phyloP scores from a whole-genome alignment of 2,888 invertebrate species.

The Amaurobius ferox region DNA sequence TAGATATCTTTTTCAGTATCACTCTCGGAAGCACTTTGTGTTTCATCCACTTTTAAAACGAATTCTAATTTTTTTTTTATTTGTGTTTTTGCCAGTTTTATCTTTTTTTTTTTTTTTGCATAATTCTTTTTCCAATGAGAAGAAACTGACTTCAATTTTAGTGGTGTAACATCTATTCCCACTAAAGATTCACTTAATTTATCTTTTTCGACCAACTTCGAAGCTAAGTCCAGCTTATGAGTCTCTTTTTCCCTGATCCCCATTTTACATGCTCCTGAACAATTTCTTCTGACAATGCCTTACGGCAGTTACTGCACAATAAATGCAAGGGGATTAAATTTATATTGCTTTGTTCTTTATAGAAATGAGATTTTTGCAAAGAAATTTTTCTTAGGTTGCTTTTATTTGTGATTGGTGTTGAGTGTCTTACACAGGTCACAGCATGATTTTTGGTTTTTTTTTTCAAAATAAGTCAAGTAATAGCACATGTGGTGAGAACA shows the following conservation, averaged over 20 bases:
- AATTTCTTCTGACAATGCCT: background rate
- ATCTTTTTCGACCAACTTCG: background rate
- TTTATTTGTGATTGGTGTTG: background rate
- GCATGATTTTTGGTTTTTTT: background rate
- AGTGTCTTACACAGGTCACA: background rate
- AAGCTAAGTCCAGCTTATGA: background rate
- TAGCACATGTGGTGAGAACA: background rate
- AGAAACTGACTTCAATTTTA: background rate
- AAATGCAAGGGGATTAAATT: background rate
- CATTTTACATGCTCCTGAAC: too few species aligned
- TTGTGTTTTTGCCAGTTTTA: background rate
- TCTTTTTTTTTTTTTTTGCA: background rate
- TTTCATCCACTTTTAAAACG: background rate
- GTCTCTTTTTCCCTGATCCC: background rate
- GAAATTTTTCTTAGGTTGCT: background rate
- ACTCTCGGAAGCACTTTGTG: background rate
- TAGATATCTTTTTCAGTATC: background rate
- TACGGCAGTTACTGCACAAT: background rate
- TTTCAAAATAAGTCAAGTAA: background rate
- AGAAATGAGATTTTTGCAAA: background rate
- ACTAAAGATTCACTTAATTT: background rate
- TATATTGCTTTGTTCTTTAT: constrained; percentile 7
- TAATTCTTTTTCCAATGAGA: background rate
- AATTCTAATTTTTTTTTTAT: too few species aligned
- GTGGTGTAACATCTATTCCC: background rate